Conservation (phyloP, 2,888 invertebrate species). For the Zygogramma bicolorata region DNA sequence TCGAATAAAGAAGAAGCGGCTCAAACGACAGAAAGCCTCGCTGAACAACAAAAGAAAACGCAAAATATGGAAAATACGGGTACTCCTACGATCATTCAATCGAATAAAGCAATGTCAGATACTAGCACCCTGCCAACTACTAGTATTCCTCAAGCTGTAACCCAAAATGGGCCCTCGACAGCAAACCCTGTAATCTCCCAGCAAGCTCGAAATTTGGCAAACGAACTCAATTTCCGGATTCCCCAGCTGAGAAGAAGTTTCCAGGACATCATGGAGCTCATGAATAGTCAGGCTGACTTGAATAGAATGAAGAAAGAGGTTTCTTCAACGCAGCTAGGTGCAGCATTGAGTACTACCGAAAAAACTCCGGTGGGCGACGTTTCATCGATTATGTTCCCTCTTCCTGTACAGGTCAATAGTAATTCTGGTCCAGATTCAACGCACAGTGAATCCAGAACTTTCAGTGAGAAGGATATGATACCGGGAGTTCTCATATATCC, state of each 20-base stretch:
- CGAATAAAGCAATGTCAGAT: not conserved
- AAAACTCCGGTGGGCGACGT: not conserved
- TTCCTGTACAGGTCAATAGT: not conserved
- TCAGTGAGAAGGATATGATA: constrained; percentile 31
- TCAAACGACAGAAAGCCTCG: not conserved
- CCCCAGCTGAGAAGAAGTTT: constrained; percentile 30
- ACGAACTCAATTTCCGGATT: constrained; percentile 26
- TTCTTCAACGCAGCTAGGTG: not conserved
- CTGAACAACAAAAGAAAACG: not conserved
- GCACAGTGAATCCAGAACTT: not conserved
- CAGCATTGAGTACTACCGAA: not conserved
- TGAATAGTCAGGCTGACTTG: not conserved
- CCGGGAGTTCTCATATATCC: constrained; percentile 50
- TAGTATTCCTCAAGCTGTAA: not conserved
- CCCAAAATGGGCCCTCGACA: not conserved
- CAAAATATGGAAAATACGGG: not conserved
- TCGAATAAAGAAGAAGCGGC: not conserved
- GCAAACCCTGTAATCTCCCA: not conserved
- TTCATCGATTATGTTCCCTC: not conserved
- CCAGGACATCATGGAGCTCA: constrained; percentile 27
- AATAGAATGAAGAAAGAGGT: not conserved
- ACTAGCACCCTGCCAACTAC: not conserved
- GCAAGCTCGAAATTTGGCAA: constrained; percentile 11
- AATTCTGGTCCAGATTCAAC: not conserved
- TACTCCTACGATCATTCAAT: not conserved